A percentile compares a stretch with the other conserved stretches of the same genome.
These are phyloP conservation scores for Proterorhinus semilunaris DNA, from an alignment of 2,113 vertebrate genomes.

Conservation along the genomic window DNA sequence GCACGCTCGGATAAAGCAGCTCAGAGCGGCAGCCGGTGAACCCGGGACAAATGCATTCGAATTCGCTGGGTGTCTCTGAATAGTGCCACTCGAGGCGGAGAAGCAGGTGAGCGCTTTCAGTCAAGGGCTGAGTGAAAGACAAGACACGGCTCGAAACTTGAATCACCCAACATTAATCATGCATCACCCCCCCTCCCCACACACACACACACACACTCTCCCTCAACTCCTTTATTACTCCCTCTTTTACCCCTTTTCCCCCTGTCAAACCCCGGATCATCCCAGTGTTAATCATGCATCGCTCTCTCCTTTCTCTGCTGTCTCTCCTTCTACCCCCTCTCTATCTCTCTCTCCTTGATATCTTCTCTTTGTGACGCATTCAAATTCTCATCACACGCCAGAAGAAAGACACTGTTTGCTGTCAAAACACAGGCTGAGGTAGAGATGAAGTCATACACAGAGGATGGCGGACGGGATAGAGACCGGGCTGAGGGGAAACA, in stretches of 20 bases:
- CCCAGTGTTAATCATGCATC: conserved; percentile 3
- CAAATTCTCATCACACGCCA: conserved; percentile 54
- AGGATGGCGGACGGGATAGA: conserved; percentile 12
- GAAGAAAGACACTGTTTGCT: conserved; percentile 37
- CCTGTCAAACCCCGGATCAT: background rate
- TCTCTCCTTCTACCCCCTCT: background rate
- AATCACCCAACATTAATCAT: conserved; percentile 49
- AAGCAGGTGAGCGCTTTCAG: background rate
- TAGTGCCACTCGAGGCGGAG: conserved; percentile 17
- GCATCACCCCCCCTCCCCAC: conserved; percentile 11
- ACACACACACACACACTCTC: too few species aligned
- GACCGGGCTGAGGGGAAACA: conserved; percentile 4
- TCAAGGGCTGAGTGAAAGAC: conserved; percentile 39
- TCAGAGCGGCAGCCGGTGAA: conserved; percentile 4
- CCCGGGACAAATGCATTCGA: conserved; percentile 16
- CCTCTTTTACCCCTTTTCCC: too few species aligned
- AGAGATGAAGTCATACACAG: conserved; percentile 47
- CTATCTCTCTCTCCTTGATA: conserved; percentile 24
- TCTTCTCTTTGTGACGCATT: conserved; percentile 49
- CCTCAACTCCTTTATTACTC: too few species aligned
- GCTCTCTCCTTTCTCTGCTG: background rate
- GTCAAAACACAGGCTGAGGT: conserved; percentile 50
- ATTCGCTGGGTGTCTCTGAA: conserved; percentile 12
- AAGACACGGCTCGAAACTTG: conserved; percentile 38
- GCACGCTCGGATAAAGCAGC: background rate